Evolutionary conservation across 2,888 invertebrate species (phyloP), one percentile per base, ranked within the genome.

Genomic region (Microchrysa polita): DNA sequence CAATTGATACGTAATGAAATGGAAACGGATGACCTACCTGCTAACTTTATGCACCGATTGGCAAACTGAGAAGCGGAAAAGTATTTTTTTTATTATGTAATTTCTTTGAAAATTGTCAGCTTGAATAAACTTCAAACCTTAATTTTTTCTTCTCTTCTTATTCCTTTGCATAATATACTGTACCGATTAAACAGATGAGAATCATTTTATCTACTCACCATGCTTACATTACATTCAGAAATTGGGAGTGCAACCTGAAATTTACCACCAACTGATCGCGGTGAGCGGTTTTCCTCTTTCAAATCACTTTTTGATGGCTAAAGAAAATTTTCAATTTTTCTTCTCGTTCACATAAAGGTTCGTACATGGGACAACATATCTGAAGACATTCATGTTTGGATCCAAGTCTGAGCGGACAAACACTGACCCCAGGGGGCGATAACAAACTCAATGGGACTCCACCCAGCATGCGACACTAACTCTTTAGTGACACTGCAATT

Each of bases 401-500:
- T 55, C 22, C 44, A 34, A 27, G 57, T 16, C 42, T 63, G 74
- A 48, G 69, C 74, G 44, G n/a, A 61, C 74, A 74, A 34, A 72
- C 40, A 76, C 52, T 76, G 74, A 75, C 74, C 72, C 67, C 76
- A 63, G 76, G 76, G 76, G 76, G 76, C 74, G 74, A 74, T 74
- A 74, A 75, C 74, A 73, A 75, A 74, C 75, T 73, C 76, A 60
- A 75, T 75, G 74, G 75, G 75, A 75, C 73, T 74, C 74, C 74
- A 72, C 76, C 73, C 76, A 77, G 76, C 76, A 74, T 75, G 76
- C 75, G n/a, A n/a, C 75, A 77, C 76, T 74, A 77, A 74, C 75
- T 75, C 72, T 75, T 77, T 74, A 75, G 76, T 77, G 76, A 76
- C 76, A 76, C 74, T 76, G 74, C 75, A 69, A 75, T 75, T 75